These are phyloP conservation scores for Montipora efflorescens DNA, from an alignment of 64 coral and sea anemone genomes.

Conservation along the genomic window DNA sequence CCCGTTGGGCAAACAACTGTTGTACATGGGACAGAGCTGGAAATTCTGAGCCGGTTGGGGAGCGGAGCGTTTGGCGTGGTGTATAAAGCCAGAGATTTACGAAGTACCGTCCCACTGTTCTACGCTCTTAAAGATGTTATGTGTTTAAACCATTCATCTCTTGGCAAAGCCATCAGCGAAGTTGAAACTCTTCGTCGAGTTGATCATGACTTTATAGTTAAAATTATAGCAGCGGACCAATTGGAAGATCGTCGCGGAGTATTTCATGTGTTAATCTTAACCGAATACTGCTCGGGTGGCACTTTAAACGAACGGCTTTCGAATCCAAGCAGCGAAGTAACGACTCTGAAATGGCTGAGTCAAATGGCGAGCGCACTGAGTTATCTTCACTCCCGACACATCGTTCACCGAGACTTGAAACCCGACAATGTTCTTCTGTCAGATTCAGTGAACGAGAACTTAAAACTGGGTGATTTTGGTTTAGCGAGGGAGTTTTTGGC, in stretches of 20 bases:
- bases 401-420: slow-evolving; percentile 82
- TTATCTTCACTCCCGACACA: slow-evolving; percentile 69
- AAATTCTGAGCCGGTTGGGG: slow-evolving; percentile 23
- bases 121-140: slow-evolving; percentile 73
- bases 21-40: slow-evolving; percentile 15
- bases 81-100: slow-evolving; percentile 44
- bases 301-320: slow-evolving; percentile 58
- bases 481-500: slow-evolving; percentile 70
- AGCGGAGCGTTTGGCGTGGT: slow-evolving; percentile 60
- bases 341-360: slow-evolving; percentile 71
- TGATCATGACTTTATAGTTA: slow-evolving; percentile 60
- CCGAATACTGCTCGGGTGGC: slow-evolving; percentile 76
- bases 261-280: slow-evolving; percentile 72
- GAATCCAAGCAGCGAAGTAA: background rate
- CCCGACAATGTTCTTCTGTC: slow-evolving; percentile 75
- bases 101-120: background rate
- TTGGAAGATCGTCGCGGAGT: slow-evolving; percentile 8
- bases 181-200: slow-evolving; percentile 47
- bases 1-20: slow-evolving; percentile 27
- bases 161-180: slow-evolving; percentile 68
- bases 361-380: slow-evolving; percentile 71
- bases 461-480: slow-evolving; percentile 77
- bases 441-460: slow-evolving; percentile 47
- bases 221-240: slow-evolving; percentile 69
- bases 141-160: slow-evolving; percentile 21